These are phyloP conservation scores for Willisornis vidua DNA, from an alignment of 2,113 vertebrate genomes.

Conservation along the genomic window DNA sequence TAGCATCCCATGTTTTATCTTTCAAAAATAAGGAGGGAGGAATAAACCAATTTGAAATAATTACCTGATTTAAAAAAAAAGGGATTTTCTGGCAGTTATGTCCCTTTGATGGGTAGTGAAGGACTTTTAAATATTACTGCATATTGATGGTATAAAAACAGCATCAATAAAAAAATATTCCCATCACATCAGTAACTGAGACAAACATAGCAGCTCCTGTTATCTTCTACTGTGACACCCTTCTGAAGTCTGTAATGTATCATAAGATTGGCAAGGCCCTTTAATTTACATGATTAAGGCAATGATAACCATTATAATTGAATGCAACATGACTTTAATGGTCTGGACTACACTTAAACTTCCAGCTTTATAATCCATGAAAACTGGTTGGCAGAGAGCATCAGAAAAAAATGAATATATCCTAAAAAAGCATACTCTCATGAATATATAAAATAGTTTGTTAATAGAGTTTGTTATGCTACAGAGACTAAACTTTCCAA, in stretches of 20 bases:
- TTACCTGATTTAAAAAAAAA: not conserved
- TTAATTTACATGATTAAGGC: slow-evolving; percentile 49
- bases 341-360: slow-evolving; percentile 24
- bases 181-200: not conserved
- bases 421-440: not conserved
- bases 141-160: not conserved
- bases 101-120: not conserved
- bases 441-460: not conserved
- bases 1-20: not conserved
- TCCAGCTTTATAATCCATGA: not conserved
- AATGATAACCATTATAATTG: slow-evolving; percentile 3
- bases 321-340: slow-evolving; percentile 38
- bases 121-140: not conserved
- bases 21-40: not conserved
- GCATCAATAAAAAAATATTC: not conserved
- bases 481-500: not conserved
- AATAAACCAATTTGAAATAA: not conserved
- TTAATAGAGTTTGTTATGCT: not conserved
- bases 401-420: not conserved
- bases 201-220: not conserved
- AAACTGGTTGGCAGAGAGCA: not conserved
- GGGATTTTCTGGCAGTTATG: not conserved
- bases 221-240: not conserved
- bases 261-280: not conserved
- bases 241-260: slow-evolving; percentile 49